Base-by-base conservation (phyloP, 1,140 invertebrate species). In the Chrysomallon squamiferum region DNA sequence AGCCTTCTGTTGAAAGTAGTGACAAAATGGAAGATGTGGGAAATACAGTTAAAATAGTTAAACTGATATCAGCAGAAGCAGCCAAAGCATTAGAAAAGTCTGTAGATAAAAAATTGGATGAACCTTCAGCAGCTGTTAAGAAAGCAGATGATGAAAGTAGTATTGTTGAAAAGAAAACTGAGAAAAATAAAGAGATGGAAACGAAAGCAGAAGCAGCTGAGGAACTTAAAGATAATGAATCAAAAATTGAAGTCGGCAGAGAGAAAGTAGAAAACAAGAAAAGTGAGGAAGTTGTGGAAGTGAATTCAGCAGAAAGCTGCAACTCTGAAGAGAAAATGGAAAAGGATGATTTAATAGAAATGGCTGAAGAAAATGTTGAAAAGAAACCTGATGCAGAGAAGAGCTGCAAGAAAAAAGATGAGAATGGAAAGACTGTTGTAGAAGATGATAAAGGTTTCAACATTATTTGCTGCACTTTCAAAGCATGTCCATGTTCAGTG, bases 1-100 rank as follows among this genome's bases (percentile, higher is more conserved):
- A 59, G 71, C 47, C 50, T 69, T 32, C 45, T 33, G 35, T 56
- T 60, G 41, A 52, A 59, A 0, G 74, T 56, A 3, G 65, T 38
- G 2, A 68, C 56, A 25, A 65, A 71, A 60, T 54, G 50, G 11
- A 57, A 73, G 43, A 18, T 50, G 22, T 3, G 6, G n/a, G 7
- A 18, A 25, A 6, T 22, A 49, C 20, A 22, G 47, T 7, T 18
- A 49, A 18, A 7, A 49, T 22, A 18, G 27, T 18, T 7, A 22
- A n/a, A 3, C 3, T n/a, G 20, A 25, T 22, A 22, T 25, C 20
- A 49, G 18, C 18, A 18, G 47, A 49, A 6, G 5, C 7, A 11
- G 18, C 1, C 20, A 18, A n/a, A 49, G 18, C 47, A 22, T n/a
- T 22, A 25, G n/a, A 49, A 25, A 25, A 1, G 20, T n/a, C 18